Conservation (phyloP, 30 jellyfish, hydroid and myxozoan genomes). For the Turritopsis rubra region DNA sequence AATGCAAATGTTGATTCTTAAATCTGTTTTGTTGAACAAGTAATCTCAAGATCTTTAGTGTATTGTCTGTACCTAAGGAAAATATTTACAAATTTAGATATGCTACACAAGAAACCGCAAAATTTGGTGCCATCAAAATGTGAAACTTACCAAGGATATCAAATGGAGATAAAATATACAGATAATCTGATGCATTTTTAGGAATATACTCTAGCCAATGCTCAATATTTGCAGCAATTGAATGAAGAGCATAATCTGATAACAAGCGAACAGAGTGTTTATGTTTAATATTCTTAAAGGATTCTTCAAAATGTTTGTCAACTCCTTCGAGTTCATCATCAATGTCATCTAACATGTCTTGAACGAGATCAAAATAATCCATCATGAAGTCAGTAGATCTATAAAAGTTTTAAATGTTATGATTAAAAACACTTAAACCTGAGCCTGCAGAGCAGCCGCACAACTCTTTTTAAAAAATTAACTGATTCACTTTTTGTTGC, state of each 20-base stretch:
- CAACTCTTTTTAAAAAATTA: too few relatives aligned
- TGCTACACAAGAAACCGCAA: neutral
- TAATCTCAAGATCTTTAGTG: neutral
- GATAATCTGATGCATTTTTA: neutral
- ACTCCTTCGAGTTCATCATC: neutral
- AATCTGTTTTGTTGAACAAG: neutral
- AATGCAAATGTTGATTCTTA: conserved; percentile 4
- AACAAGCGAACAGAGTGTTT: neutral
- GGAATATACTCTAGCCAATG: conserved; percentile 1
- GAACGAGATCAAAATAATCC: neutral
- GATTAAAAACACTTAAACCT: too few relatives aligned
- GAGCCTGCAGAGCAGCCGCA: too few relatives aligned
- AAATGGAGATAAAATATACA: neutral
- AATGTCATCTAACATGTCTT: neutral
- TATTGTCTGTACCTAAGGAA: neutral
- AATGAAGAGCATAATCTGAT: neutral
- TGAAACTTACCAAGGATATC: neutral
- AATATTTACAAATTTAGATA: neutral
- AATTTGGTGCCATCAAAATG: neutral
- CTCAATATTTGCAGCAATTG: neutral
- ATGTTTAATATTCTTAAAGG: neutral
- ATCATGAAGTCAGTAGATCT: too few relatives aligned
- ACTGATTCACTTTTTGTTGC: too few relatives aligned
- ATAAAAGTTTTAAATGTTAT: too few relatives aligned
- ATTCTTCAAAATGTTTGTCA: neutral